A percentile compares a stretch with the other conserved stretches of the same genome.
Conservation (phyloP, 2,113 vertebrate genomes). For the Phodopus roborovskii region DNA sequence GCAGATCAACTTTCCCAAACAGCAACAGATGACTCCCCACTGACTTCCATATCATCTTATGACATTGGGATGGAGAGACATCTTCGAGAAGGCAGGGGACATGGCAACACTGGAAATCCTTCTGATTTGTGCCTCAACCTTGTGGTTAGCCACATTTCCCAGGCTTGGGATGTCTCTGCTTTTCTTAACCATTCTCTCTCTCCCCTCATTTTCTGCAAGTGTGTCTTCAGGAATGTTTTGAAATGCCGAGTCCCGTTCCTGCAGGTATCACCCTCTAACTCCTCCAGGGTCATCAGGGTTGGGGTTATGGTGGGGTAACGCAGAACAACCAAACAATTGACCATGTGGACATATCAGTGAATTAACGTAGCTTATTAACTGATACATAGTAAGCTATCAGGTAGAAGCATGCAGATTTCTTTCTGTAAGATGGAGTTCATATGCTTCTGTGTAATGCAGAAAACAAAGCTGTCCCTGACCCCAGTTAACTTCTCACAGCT, state of each 20-base stretch:
- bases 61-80: background rate
- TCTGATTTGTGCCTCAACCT: background rate
- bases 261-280: background rate
- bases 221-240: background rate
- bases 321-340: background rate
- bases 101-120: background rate
- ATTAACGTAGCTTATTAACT: no score
- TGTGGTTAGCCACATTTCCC: background rate
- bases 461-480: background rate
- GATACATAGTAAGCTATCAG: background rate
- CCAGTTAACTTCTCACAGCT: background rate
- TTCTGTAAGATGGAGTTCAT: background rate
- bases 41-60: background rate
- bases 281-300: background rate
- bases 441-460: no score
- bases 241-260: background rate
- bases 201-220: background rate
- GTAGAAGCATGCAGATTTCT: background rate
- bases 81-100: background rate
- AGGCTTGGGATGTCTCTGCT: background rate
- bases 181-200: background rate
- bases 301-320: background rate
- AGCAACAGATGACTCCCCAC: background rate
- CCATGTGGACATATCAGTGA: background rate
- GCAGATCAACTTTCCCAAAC: background rate